Percentiles rank a stretch among this genome's conserved stretches.
phyloP scores from a whole-genome alignment of 1,140 invertebrate genomes.

The Sitophilus oryzae region DNA sequence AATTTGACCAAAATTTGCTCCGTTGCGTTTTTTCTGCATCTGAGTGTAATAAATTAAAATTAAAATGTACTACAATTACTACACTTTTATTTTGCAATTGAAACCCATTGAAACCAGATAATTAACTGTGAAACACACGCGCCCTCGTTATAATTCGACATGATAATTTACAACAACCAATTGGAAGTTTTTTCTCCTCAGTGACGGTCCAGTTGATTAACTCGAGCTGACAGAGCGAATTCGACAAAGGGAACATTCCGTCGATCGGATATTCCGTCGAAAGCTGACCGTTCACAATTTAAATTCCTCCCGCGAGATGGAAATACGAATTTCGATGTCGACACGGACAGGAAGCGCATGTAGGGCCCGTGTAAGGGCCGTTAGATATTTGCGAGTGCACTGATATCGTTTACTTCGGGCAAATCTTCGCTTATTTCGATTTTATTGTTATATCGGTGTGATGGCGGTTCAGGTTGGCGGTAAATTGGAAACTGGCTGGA shows the following conservation, averaged over 20 bases:
- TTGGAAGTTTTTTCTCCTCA: conserved; percentile 18
- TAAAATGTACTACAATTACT: no score
- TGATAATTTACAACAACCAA: conserved; percentile 32
- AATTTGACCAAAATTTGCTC: no score
- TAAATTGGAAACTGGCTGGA: no score
- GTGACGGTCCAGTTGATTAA: not conserved
- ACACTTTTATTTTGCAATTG: no score
- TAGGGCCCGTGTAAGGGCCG: not conserved
- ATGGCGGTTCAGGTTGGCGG: not conserved
- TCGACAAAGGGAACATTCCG: conserved; percentile 30
- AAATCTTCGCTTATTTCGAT: not conserved
- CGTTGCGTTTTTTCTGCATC: no score
- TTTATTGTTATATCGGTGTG: not conserved
- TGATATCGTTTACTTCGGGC: not conserved
- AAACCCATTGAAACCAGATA: no score
- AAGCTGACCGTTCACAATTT: conserved; percentile 29
- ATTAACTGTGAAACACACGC: no score
- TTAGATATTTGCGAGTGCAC: not conserved
- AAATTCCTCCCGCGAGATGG: conserved; percentile 27
- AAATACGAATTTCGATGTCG: conserved; percentile 21
- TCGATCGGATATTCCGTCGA: conserved; percentile 30
- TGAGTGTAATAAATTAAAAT: no score
- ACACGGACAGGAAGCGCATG: not conserved
- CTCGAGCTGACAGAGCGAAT: conserved; percentile 28
- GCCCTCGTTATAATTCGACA: conserved; percentile 21